Percentiles rank a stretch among this genome's conserved stretches.
Evolutionary conservation across 2,888 invertebrate genomes (phyloP).

Genomic region (Stenotaenia linearis): DNA sequence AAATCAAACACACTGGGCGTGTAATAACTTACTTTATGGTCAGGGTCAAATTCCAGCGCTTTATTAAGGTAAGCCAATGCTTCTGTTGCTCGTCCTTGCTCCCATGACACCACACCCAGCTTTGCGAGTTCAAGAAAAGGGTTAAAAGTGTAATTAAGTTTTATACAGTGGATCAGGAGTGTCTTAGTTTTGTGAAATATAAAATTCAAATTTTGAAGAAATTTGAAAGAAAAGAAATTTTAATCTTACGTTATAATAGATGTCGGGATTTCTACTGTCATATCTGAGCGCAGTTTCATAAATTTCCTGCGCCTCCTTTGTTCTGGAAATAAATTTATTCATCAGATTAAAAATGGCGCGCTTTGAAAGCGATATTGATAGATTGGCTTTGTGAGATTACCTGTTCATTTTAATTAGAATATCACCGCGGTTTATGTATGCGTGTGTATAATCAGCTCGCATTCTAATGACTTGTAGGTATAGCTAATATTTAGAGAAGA

Average conservation of each 20-base stretch:
- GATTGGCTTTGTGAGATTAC: not conserved
- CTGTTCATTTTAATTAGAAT: constrained; percentile 84
- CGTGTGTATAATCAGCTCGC: constrained; percentile 92
- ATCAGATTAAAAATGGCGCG: not conserved
- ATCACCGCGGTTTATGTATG: constrained; percentile 95
- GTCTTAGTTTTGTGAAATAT: not conserved
- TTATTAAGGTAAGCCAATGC: constrained; percentile 88
- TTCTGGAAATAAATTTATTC: constrained; percentile 51
- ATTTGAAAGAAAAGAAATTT: not conserved
- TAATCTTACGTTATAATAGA: constrained; percentile 79
- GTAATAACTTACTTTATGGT: constrained; percentile 60
- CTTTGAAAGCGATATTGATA: not conserved
- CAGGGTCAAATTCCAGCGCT: constrained; percentile 85
- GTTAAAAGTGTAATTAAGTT: not conserved
- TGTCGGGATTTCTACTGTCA: constrained; percentile 89
- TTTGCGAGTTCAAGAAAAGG: constrained; percentile 43
- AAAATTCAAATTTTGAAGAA: too few species aligned
- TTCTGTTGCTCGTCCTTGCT: constrained; percentile 84
- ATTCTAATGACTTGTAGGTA: constrained; percentile 95
- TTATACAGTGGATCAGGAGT: too few species aligned
- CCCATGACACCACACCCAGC: constrained; percentile 89
- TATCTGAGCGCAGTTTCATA: constrained; percentile 88
- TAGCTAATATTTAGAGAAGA: constrained; percentile 49
- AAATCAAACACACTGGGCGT: not conserved
- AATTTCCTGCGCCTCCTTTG: constrained; percentile 88